A percentile compares a stretch with the other conserved stretches of the same genome.
phyloP scores from a whole-genome alignment of 2,113 vertebrate species.

The Psittacara wagleri region DNA sequence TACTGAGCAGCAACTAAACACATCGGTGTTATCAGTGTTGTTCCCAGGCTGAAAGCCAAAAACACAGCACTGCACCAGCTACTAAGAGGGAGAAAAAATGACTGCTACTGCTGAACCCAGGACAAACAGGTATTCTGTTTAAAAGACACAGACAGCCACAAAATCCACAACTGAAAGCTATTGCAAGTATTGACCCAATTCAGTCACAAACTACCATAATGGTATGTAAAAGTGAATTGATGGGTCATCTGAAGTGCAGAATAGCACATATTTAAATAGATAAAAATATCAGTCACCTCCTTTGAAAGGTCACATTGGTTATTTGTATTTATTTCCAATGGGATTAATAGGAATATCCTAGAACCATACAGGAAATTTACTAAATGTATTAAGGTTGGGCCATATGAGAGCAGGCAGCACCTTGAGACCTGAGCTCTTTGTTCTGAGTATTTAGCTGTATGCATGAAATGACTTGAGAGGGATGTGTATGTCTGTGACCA shows the following conservation, averaged over 20 bases:
- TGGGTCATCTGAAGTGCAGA: slow-evolving; percentile 8
- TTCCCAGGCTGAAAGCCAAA: too few relatives aligned
- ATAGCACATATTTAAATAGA: background rate
- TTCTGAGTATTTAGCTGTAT: background rate
- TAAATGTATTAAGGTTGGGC: background rate
- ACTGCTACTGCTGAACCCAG: too few relatives aligned
- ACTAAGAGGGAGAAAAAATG: too few relatives aligned
- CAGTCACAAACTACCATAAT: background rate
- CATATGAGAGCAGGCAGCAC: background rate
- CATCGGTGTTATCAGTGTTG: too few relatives aligned
- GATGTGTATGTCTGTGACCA: background rate
- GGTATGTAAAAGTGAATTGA: background rate
- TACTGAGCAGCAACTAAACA: too few relatives aligned
- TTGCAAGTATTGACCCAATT: slow-evolving; percentile 6
- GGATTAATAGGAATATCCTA: background rate
- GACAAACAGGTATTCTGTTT: background rate
- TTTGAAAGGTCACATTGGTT: background rate
- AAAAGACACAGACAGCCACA: background rate
- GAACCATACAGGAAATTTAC: background rate
- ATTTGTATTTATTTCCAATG: background rate
- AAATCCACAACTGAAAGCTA: background rate
- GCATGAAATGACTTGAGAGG: background rate
- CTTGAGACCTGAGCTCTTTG: background rate
- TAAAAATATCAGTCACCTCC: background rate
- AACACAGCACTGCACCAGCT: too few relatives aligned